Percentiles rank a stretch among this genome's conserved stretches.
phyloP scores from a whole-genome alignment of 2,888 invertebrate species.

The Chironomus riparius region DNA sequence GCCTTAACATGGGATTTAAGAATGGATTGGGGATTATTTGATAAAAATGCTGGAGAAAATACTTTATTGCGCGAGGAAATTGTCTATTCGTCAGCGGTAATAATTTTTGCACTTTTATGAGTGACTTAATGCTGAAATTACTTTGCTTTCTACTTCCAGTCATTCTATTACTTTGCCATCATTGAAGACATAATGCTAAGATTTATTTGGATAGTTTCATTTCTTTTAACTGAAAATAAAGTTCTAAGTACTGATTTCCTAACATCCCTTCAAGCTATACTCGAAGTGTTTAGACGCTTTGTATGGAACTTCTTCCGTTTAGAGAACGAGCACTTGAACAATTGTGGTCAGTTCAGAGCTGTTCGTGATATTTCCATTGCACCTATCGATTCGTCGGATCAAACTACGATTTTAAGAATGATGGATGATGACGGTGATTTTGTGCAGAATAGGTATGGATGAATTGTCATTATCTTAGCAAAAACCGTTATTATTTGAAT shows the following conservation, averaged over 20 bases:
- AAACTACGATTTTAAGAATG: slow-evolving; percentile 80
- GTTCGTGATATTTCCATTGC: slow-evolving; percentile 96
- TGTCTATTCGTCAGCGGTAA: slow-evolving; percentile 83
- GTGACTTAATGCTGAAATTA: neutral
- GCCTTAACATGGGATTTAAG: slow-evolving; percentile 97
- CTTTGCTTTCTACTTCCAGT: slow-evolving; percentile 43
- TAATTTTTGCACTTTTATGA: slow-evolving; percentile 5
- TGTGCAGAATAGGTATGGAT: slow-evolving; percentile 57
- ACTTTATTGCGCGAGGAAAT: slow-evolving; percentile 87
- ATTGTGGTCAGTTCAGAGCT: slow-evolving; percentile 97
- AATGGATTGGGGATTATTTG: slow-evolving; percentile 98
- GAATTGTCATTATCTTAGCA: neutral
- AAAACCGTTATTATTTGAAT: neutral
- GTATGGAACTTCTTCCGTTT: slow-evolving; percentile 99
- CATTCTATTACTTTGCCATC: slow-evolving; percentile 93
- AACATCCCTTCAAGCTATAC: slow-evolving; percentile 70
- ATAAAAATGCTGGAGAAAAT: slow-evolving; percentile 84
- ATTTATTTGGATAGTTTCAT: slow-evolving; percentile 87
- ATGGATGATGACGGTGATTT: slow-evolving; percentile 86
- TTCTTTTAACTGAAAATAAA: slow-evolving; percentile 71
- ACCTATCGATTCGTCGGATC: slow-evolving; percentile 87
- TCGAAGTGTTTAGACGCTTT: slow-evolving; percentile 88
- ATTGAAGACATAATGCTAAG: slow-evolving; percentile 88
- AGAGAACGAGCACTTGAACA: slow-evolving; percentile 96
- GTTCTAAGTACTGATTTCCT: slow-evolving; percentile 69